A percentile compares a stretch with the other conserved stretches of the same genome.
phyloP scores from a whole-genome alignment of 2,113 vertebrate species.

The Zosterops pallidus region DNA sequence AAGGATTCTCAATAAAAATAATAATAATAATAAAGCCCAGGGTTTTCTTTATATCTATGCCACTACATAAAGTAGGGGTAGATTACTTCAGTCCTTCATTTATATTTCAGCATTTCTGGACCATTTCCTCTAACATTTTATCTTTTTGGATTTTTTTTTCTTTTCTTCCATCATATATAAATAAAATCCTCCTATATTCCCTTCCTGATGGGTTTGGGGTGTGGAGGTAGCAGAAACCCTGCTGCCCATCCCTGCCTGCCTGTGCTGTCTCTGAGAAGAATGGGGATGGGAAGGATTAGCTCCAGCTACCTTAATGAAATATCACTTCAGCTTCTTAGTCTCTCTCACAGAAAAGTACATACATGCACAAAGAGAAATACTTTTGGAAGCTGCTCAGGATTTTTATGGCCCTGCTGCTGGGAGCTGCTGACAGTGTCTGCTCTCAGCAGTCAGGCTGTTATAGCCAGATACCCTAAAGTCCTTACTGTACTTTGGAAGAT shows the following conservation, averaged over 20 bases:
- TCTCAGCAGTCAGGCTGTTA: background rate
- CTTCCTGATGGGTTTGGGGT: background rate
- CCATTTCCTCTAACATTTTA: slow-evolving; percentile 41
- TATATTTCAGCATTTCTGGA: slow-evolving; percentile 41
- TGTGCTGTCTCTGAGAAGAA: accelerated
- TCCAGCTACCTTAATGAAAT: background rate
- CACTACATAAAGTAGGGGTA: slow-evolving; percentile 11
- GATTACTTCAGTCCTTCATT: slow-evolving; percentile 40
- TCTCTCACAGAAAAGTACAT: background rate
- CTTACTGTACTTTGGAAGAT: background rate
- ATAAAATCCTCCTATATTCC: slow-evolving; percentile 5
- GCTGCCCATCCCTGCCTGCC: background rate
- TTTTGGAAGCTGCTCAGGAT: background rate
- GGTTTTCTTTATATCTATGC: slow-evolving; percentile 30
- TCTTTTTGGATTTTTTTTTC: background rate
- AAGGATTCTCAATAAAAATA: slow-evolving; percentile 57
- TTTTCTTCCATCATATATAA: background rate
- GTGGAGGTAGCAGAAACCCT: background rate
- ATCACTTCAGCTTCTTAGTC: background rate
- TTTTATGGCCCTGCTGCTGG: background rate
- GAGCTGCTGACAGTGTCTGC: background rate
- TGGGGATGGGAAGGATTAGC: background rate
- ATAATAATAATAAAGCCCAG: background rate
- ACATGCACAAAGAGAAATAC: background rate
- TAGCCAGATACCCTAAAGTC: background rate